Percentiles rank a stretch among this genome's conserved stretches.
Conservation (phyloP, 2,888 invertebrate genomes). For the Crocallis elinguaria region DNA sequence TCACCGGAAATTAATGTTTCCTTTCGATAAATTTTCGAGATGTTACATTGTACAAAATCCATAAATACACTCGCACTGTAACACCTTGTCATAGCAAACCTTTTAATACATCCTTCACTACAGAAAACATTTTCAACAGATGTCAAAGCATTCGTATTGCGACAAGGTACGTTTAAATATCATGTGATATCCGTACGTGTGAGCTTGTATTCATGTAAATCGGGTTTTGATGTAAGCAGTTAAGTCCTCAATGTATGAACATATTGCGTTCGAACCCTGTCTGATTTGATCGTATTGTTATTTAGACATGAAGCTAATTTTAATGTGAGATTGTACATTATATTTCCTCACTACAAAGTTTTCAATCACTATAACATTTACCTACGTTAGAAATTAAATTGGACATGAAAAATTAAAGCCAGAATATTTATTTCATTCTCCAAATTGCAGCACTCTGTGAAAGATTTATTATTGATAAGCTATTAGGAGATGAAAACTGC, state of each 20-base stretch:
- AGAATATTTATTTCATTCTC: not conserved
- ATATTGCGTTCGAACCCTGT: slow-evolving; percentile 12
- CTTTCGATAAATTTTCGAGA: slow-evolving; percentile 26
- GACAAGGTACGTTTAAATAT: slow-evolving; percentile 9
- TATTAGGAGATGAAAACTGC: slow-evolving; percentile 4
- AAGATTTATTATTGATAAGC: slow-evolving; percentile 4
- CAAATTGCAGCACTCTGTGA: not conserved
- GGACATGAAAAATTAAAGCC: not conserved
- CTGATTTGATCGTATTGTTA: slow-evolving; percentile 6
- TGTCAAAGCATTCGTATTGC: not conserved
- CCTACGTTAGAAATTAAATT: too few relatives aligned
- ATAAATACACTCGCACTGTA: slow-evolving; percentile 6
- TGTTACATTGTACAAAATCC: slow-evolving; percentile 12
- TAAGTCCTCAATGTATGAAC: slow-evolving; percentile 16
- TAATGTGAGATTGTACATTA: not conserved
- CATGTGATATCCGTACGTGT: not conserved
- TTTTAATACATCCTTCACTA: not conserved
- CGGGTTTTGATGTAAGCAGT: slow-evolving; percentile 21
- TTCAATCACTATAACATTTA: too few relatives aligned
- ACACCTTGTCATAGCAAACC: slow-evolving; percentile 9
- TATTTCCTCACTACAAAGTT: too few relatives aligned
- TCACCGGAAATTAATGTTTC: slow-evolving; percentile 64
- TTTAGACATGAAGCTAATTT: not conserved
- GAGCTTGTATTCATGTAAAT: slow-evolving; percentile 20
- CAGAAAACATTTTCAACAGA: not conserved